Evolutionary conservation across 1,140 invertebrate species (phyloP).

Genomic region (Tetramorium alpestre): DNA sequence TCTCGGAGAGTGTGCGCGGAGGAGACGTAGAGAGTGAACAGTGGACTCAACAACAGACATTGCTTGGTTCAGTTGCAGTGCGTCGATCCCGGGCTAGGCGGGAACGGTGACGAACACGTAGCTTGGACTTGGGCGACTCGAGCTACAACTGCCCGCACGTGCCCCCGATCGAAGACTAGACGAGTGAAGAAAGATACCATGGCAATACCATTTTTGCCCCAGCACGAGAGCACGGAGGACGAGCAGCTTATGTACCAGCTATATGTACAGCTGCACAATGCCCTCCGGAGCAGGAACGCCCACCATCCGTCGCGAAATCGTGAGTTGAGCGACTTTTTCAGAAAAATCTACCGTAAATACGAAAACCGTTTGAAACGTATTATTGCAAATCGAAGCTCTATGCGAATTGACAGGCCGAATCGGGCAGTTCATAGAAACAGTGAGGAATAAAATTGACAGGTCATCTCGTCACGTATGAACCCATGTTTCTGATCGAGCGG

Average conservation of each 20-base stretch:
- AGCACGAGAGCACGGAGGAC: slow-evolving; percentile 77
- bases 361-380: neutral
- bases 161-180: neutral
- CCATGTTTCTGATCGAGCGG: neutral
- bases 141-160: neutral
- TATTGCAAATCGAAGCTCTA: neutral
- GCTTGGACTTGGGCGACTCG: neutral
- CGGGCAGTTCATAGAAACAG: neutral
- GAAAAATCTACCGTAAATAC: neutral
- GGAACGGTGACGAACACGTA: neutral
- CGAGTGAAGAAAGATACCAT: neutral
- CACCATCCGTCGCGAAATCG: slow-evolving; percentile 84
- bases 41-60: slow-evolving; percentile 52
- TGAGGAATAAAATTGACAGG: neutral
- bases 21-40: slow-evolving; percentile 46
- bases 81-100: neutral
- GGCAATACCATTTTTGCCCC: slow-evolving; percentile 76
- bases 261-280: slow-evolving; percentile 82
- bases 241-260: slow-evolving; percentile 83
- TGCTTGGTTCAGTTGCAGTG: slow-evolving; percentile 68
- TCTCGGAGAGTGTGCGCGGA: neutral
- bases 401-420: neutral
- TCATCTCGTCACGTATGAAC: neutral
- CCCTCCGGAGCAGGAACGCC: slow-evolving; percentile 79
- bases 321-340: slow-evolving; percentile 77